Evolutionary conservation across 2,888 invertebrate species (phyloP), one percentile per base, ranked within the genome.

Genomic region (Xylophagus ater): DNA sequence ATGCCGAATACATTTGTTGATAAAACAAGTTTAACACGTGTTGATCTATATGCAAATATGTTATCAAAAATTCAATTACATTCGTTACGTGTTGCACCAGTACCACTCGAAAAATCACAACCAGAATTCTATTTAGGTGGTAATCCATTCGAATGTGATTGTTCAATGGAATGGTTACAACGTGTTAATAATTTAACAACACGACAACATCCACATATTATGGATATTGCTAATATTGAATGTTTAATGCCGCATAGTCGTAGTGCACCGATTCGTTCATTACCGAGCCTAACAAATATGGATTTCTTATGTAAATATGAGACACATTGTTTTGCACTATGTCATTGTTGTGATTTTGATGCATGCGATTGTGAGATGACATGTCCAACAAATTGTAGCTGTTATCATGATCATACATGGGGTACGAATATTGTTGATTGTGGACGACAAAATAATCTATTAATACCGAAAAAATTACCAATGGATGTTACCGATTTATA

Each of bases 341-440:
- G 94, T 66, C 88, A 89, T 61, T 94, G 94, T 66, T 94, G 94
- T 66, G 92, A 92, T 60, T 93, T 88, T 60, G 90, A 90, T 59
- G 87, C 87, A 45, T 94, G 94, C 66, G 93, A 93, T 66, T 94
- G 94, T 67, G 89, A 93, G 69, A 89, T 92, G 85, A 89, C 86
- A 47, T 94, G 94, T 58, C 94, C 94, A 21, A 76, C 78, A 53
- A 88, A 88, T 56, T 94, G 94, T 69, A 81, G 84, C 51, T 94
- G 94, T 65, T 93, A 88, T 67, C 89, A 90, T 63, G 93, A 94
- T 59, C 85, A 87, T 60, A 79, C 85, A 47, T 93, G 92, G 88
- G 81, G 82, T 52, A 88, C 87, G 37, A 90, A 89, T 64, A 85
- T 89, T 28, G 89, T 90, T 32, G 90, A 90, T 61, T 92, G 90